phyloP scores from a whole-genome alignment of 2,888 invertebrate genomes.

The Drosophila anomalata region DNA sequence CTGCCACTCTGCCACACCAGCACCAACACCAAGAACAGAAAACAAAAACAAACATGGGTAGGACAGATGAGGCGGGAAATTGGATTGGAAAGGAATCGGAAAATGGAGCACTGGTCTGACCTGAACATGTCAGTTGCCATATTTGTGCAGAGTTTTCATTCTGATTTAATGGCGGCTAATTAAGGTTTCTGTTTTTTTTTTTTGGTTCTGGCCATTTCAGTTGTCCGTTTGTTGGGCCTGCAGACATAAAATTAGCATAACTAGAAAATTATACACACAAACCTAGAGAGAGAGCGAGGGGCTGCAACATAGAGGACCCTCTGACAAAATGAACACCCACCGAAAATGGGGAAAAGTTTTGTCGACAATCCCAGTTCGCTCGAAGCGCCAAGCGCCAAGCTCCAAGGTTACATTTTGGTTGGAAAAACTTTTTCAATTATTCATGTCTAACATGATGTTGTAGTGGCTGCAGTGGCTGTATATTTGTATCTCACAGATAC shows the following conservation, averaged over 20 bases:
- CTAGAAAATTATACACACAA: conserved; percentile 73
- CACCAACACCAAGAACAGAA: neutral
- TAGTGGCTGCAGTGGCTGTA: conserved; percentile 44
- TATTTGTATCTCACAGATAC: conserved; percentile 58
- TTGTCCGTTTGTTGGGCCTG: conserved; percentile 27
- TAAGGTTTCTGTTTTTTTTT: conserved; percentile 52
- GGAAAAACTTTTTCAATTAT: conserved; percentile 76
- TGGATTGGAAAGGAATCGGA: conserved; percentile 14
- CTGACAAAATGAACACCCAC: conserved; percentile 16
- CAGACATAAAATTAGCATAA: conserved; percentile 77
- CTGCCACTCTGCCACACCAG: conserved; percentile 19
- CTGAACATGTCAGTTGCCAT: conserved; percentile 72
- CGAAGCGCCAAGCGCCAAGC: neutral
- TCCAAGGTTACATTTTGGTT: conserved; percentile 69
- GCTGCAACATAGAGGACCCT: no score
- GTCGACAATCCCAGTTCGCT: conserved; percentile 31
- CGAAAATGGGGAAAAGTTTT: conserved; percentile 57
- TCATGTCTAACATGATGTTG: conserved; percentile 77
- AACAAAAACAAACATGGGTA: conserved; percentile 16
- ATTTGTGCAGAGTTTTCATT: conserved; percentile 62
- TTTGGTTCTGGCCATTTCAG: neutral
- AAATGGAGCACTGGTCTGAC: conserved; percentile 22
- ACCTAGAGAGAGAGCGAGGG: no score
- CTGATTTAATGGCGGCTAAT: conserved; percentile 79
- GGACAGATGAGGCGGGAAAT: conserved; percentile 28